Percentiles rank a stretch among this genome's conserved stretches.
phyloP scores from a whole-genome alignment of 2,113 vertebrate species.

The Pyxicephalus adspersus region DNA sequence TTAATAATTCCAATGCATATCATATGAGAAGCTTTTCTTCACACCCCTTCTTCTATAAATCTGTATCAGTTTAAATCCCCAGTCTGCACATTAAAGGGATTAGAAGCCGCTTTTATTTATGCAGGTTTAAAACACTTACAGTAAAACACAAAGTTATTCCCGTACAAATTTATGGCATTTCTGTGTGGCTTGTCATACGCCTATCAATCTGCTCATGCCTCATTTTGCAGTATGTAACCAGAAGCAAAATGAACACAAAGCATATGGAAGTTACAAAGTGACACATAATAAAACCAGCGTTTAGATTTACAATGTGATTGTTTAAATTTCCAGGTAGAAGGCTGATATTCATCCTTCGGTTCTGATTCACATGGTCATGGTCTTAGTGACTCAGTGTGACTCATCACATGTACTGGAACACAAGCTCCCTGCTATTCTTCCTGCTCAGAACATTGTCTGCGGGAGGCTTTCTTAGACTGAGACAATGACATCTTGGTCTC shows the following conservation, averaged over 20 bases:
- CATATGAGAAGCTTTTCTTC: too few species aligned
- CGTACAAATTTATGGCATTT: constrained; percentile 38
- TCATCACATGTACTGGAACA: constrained; percentile 46
- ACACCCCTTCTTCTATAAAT: neutral
- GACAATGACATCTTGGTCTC: constrained; percentile 13
- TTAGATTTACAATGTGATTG: constrained; percentile 48
- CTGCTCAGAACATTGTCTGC: constrained; percentile 3
- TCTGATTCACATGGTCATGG: constrained; percentile 34
- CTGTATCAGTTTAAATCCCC: constrained; percentile 16
- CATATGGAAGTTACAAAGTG: constrained; percentile 47
- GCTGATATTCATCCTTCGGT: constrained; percentile 27
- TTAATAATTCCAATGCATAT: too few species aligned
- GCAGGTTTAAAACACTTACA: constrained; percentile 21
- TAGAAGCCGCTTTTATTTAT: constrained; percentile 29
- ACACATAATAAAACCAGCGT: constrained; percentile 38
- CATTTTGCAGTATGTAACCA: constrained; percentile 37
- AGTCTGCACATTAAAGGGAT: constrained; percentile 14
- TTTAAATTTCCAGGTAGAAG: constrained; percentile 46
- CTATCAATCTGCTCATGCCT: constrained; percentile 28
- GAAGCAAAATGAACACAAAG: constrained; percentile 24
- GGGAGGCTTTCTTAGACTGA: constrained; percentile 25
- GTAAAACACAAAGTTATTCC: constrained; percentile 35
- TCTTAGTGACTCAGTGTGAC: constrained; percentile 47
- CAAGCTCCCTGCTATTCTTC: constrained; percentile 17
- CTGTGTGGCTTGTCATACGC: constrained; percentile 5